A percentile compares a stretch with the other conserved stretches of the same genome.
Conservation (phyloP, 1,140 invertebrate genomes). For the Ceratosolen solmsi region DNA sequence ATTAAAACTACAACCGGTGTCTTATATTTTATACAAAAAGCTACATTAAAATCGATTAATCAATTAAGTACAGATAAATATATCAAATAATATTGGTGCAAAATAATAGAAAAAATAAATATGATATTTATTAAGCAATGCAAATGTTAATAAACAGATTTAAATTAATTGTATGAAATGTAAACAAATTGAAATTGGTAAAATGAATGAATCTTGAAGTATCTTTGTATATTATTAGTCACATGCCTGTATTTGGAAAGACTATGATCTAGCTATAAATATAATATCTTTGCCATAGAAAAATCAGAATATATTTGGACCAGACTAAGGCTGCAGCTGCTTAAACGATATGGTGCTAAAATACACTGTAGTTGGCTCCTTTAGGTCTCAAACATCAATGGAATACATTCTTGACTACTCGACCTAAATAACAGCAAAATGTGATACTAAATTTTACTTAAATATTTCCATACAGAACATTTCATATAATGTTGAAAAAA, state of each 20-base stretch:
- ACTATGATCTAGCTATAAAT: conserved; percentile 47
- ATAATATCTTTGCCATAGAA: conserved; percentile 46
- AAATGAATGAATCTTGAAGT: no score
- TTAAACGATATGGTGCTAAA: conserved; percentile 42
- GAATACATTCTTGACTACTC: no score
- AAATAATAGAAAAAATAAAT: no score
- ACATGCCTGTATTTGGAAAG: conserved; percentile 27
- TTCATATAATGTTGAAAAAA: conserved; percentile 60
- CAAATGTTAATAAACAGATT: no score
- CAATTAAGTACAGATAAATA: no score
- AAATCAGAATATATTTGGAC: conserved; percentile 47
- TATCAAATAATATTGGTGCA: no score
- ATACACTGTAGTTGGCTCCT: conserved; percentile 4
- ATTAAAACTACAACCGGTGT: no score
- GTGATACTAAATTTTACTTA: conserved; percentile 24
- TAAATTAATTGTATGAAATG: no score
- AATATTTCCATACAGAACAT: not conserved
- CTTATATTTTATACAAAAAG: no score
- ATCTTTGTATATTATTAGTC: conserved; percentile 46
- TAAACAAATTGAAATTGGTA: no score
- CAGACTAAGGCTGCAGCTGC: not conserved
- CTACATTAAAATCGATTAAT: no score
- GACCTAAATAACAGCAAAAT: conserved; percentile 19
- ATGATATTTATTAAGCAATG: no score
- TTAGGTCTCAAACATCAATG: not conserved